Evolutionary conservation across 2,113 vertebrate species (phyloP).

Genomic region (Mugil cephalus): DNA sequence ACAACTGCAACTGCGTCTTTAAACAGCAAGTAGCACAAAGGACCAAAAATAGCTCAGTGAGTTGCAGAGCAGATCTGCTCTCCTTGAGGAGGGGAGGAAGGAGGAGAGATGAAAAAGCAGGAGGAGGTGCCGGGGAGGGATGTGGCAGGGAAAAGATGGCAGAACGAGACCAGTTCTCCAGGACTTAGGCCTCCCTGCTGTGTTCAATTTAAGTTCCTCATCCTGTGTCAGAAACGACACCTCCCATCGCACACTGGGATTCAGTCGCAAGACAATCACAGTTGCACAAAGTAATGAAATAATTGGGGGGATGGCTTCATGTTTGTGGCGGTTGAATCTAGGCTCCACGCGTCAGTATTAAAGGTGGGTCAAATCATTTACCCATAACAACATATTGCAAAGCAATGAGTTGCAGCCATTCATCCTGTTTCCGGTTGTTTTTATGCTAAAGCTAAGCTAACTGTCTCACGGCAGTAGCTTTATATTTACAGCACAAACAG

Average conservation of each 20-base stretch:
- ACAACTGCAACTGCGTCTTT: conserved; percentile 83
- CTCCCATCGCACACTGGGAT: too few relatives aligned
- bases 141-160: conserved; percentile 63
- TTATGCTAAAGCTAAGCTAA: neutral
- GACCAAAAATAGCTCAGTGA: conserved; percentile 84
- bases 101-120: conserved; percentile 43
- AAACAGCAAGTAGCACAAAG: conserved; percentile 86
- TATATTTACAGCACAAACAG: neutral
- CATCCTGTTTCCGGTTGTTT: too few relatives aligned
- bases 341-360: too few relatives aligned
- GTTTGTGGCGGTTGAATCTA: neutral
- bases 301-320: neutral
- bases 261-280: neutral
- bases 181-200: conserved; percentile 39
- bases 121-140: conserved; percentile 57
- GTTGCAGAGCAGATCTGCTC: conserved; percentile 82
- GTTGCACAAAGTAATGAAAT: conserved; percentile 14
- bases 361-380: neutral
- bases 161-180: conserved; percentile 41
- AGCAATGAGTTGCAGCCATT: too few relatives aligned
- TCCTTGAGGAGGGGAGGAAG: conserved; percentile 72
- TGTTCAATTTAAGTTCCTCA: conserved; percentile 38
- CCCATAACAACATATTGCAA: neutral
- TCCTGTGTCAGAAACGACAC: conserved; percentile 14
- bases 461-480: neutral